phyloP scores from a whole-genome alignment of 2,113 vertebrate species.

The Cacatua alba region DNA sequence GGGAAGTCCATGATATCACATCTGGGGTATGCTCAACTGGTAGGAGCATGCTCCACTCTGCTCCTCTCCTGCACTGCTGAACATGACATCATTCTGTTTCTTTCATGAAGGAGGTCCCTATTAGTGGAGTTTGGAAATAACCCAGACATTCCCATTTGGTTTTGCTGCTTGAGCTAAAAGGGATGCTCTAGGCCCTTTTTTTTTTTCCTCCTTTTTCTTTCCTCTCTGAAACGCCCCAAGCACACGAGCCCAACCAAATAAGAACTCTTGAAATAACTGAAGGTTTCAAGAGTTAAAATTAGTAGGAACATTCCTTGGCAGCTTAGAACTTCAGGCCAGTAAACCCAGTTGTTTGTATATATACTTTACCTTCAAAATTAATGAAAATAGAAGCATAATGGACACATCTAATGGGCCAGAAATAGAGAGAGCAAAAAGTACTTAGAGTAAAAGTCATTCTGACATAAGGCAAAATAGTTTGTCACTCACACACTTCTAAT shows the following conservation, averaged over 20 bases:
- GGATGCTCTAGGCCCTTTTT: neutral
- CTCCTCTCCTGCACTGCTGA: neutral
- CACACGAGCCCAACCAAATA: neutral
- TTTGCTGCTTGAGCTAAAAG: neutral
- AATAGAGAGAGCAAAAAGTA: neutral
- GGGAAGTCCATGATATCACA: neutral
- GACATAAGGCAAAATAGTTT: neutral
- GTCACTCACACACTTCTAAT: neutral
- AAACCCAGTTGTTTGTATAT: neutral
- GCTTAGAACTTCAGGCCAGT: neutral
- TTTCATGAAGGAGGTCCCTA: neutral
- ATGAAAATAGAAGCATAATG: neutral
- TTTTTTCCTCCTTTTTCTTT: rapidly evolving
- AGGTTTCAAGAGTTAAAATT: neutral
- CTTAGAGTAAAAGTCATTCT: neutral
- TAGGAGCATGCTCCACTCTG: neutral
- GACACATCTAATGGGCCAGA: neutral
- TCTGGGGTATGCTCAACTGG: neutral
- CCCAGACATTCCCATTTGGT: neutral
- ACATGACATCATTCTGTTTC: neutral
- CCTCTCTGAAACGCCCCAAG: neutral
- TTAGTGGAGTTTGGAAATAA: neutral
- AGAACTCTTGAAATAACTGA: neutral
- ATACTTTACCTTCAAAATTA: neutral
- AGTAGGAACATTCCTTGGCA: neutral